Evolutionary conservation across 2,888 invertebrate species (phyloP), one percentile per base, ranked within the genome.

Genomic region (Zygogramma bicolorata): DNA sequence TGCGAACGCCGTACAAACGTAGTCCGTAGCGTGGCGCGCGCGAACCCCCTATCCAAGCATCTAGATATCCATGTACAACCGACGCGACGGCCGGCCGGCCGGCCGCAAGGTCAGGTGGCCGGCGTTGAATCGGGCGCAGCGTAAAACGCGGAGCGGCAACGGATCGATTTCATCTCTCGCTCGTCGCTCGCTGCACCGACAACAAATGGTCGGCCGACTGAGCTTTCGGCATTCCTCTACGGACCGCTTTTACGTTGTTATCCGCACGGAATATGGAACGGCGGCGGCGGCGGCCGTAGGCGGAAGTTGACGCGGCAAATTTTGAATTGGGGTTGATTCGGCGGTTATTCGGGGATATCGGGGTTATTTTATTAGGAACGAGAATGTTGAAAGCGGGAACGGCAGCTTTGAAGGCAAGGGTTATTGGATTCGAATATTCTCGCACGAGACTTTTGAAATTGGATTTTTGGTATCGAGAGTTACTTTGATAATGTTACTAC

Each of bases 81-180:
- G n/a, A n/a, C n/a, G n/a, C n/a, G n/a, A n/a, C n/a, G n/a, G n/a
- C n/a, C n/a, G n/a, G n/a, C n/a, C n/a, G n/a, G n/a, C 70, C 62
- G 71, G 69, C 75, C 71, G 68, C 75, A 73, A 74, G 75, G 74
- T 75, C 75, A 74, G 75, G 71, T 73, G 73, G 68, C 46, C 38
- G 42, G 71, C 67, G 66, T 62, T 58, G 67, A 53, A 53, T 53
- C 53, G 53, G n/a, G 53, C 22, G 57, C 29, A 53, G 49, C 63
- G 34, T 65, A 27, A 53, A 53, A 53, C 27, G 53, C 13, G 15
- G 25, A 53, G n/a, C 53, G 27, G 53, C 65, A 74, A 66, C 53
- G 71, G 71, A 71, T 74, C 74, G 74, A 74, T 74, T 74, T 74
- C 71, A 69, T 74, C 74, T 71, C 62, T 38, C 71, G 15, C 58